These are phyloP conservation scores for Cydia splendana DNA, from an alignment of 1,140 invertebrate species.

Conservation along the genomic window DNA sequence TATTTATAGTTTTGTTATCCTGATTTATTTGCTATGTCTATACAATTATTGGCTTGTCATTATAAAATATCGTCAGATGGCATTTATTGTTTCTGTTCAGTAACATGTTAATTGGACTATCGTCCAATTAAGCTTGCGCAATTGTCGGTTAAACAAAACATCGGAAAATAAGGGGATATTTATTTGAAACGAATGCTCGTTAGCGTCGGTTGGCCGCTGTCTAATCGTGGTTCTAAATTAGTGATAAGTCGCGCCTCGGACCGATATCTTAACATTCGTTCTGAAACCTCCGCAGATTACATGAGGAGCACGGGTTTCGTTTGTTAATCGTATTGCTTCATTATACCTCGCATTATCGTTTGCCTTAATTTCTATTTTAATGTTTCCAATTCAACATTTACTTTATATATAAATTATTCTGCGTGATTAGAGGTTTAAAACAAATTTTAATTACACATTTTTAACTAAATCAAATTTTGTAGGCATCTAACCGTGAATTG, in stretches of 20 bases:
- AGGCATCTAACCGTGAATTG: no score
- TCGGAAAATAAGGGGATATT: constrained; percentile 74
- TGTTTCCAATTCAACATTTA: background rate
- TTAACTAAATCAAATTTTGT: no score
- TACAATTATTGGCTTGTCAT: background rate
- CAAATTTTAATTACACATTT: no score
- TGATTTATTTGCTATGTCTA: constrained; percentile 3
- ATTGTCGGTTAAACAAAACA: constrained; percentile 71
- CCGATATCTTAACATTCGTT: constrained; percentile 74
- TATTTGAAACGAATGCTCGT: constrained; percentile 69
- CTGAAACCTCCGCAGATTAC: constrained; percentile 70
- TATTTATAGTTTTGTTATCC: background rate
- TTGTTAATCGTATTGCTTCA: constrained; percentile 59
- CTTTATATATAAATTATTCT: background rate
- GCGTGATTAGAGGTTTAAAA: background rate
- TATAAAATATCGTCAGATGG: background rate
- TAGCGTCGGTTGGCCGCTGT: constrained; percentile 70
- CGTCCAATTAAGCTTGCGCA: constrained; percentile 70
- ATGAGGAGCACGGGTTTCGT: constrained; percentile 66
- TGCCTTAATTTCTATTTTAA: background rate
- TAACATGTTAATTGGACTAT: constrained; percentile 19
- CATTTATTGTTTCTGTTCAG: constrained; percentile 10
- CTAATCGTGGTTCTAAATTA: constrained; percentile 78
- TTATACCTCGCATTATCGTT: constrained; percentile 33
- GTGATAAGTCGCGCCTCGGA: constrained; percentile 69